Conservation (phyloP, 2,113 vertebrate species). For the Cheirogaleus medius region DNA sequence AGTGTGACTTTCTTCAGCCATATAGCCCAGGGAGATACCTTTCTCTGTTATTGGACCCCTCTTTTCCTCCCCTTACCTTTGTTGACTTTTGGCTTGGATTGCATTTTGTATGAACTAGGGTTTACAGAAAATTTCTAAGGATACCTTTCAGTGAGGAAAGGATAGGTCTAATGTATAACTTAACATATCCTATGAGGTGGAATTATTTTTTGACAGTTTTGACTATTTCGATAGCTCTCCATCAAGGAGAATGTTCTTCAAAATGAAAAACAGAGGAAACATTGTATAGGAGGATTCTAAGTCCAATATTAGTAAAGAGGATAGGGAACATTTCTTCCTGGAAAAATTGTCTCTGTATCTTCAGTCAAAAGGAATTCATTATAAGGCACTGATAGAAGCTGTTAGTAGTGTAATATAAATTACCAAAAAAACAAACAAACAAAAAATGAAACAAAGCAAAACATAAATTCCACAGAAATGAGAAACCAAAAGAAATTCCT, state of each 20-base stretch:
- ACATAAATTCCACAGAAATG: background rate
- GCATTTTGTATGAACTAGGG: background rate
- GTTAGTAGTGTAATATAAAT: background rate
- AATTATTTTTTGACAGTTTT: background rate
- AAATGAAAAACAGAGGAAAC: background rate
- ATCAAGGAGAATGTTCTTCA: background rate
- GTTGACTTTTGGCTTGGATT: background rate
- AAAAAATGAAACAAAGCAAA: background rate
- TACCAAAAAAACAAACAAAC: background rate
- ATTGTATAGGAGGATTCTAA: background rate
- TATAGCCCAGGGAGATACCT: background rate
- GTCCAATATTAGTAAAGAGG: background rate
- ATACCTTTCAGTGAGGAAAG: background rate
- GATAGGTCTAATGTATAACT: background rate
- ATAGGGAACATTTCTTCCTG: background rate
- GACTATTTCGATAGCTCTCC: background rate
- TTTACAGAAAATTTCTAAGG: background rate
- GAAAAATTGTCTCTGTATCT: background rate
- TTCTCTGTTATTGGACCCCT: background rate
- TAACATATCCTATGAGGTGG: background rate
- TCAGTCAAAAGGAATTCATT: background rate
- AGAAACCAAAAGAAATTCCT: background rate
- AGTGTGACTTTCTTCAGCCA: background rate
- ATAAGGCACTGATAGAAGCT: background rate
- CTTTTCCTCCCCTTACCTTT: background rate